Base-by-base conservation (phyloP, 2,113 vertebrate genomes). In the Nymphicus hollandicus region DNA sequence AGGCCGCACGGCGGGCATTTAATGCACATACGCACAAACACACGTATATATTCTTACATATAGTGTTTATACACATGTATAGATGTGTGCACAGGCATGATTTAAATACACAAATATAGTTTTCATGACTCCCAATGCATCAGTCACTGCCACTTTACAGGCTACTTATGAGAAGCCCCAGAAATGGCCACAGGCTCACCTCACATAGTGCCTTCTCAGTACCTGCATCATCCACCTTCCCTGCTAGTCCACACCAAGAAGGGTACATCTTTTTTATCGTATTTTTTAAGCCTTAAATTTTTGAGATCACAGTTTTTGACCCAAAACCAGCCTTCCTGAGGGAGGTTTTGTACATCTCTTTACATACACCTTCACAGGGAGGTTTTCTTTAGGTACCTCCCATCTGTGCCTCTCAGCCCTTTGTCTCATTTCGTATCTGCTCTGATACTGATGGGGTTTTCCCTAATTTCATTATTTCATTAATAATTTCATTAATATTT, bases 21-120 rank as follows among this genome's bases (percentile, higher is more conserved):
- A 0, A 1, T 0, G 1, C 2, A 0, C 1, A 0, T 2, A 10
- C 8, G 2, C 12, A 0, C 2, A 0, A 5, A 11, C 1, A 0
- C 2, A 0, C 1, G 2, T 0, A 1, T 27, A 2, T 10, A 0
- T 17, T 25, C 6, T 2, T 9, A 1, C 11, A 1, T 31, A 2
- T 2, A 17, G 6, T 4, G 0, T 2, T 0, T 11, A 7, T 1
- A 7, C 5, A 5, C 19, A 4, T 3, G 27, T 18, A 2, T 9
- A 0, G 16, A 0, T 11, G 15, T 6, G 23, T 4, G 43, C 55
- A 14, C 33, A 7, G 56, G 56, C 13, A 15, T 33, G 33, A 23
- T 10, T 24, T 17, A 16, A 88, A 29, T 10, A 16, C 39, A 3
- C 4, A 28, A 24, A 23, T 4, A 7, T 5, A 0, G 6, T 5